Base-by-base conservation (phyloP, 2,888 invertebrate species). In the Marronus borbonicus region DNA sequence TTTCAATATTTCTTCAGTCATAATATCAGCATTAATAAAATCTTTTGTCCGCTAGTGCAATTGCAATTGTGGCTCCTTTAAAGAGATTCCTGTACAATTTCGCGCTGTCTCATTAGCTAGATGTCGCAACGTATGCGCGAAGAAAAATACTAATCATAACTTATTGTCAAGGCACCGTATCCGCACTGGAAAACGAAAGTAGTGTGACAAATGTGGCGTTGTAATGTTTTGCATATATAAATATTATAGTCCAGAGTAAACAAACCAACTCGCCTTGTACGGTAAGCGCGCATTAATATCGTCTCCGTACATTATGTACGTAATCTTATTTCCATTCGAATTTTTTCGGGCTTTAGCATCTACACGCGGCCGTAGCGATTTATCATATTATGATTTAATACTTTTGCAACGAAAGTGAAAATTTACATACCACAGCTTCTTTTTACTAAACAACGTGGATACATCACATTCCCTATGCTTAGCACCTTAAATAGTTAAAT, bases 201-300 rank as follows among this genome's bases (percentile, higher is more conserved):
- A 86, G 84, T 69, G 79, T 87, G 86, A 87, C 86, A 86, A 87
- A 87, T 87, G 86, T 84, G 83, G 83, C 84, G 85, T 84, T 85
- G 87, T 86, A 86, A 85, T 85, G 86, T 86, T 87, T 86, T 87
- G 87, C 87, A 87, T 87, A 87, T 86, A 87, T 87, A 87, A 87
- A 87, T 87, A 87, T 86, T 86, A 84, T 84, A 85, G 85, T 85
- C 84, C 78, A 81, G 83, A 85, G 84, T 84, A 85, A 86, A 83
- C 83, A 83, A 82, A 84, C 83, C 85, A 86, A 85, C 85, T 85
- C 84, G 84, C 85, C 86, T 84, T 86, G 82, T 86, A 85, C 82
- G 85, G 85, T 81, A 81, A 82, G 78, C 81, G 77, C 75, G 80
- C 83, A 85, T 84, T 85, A 84, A 84, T 85, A 84, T 82, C 79